phyloP scores from a whole-genome alignment of 30 jellyfish, hydroid and myxozoan genomes.

The Turritopsis rubra region DNA sequence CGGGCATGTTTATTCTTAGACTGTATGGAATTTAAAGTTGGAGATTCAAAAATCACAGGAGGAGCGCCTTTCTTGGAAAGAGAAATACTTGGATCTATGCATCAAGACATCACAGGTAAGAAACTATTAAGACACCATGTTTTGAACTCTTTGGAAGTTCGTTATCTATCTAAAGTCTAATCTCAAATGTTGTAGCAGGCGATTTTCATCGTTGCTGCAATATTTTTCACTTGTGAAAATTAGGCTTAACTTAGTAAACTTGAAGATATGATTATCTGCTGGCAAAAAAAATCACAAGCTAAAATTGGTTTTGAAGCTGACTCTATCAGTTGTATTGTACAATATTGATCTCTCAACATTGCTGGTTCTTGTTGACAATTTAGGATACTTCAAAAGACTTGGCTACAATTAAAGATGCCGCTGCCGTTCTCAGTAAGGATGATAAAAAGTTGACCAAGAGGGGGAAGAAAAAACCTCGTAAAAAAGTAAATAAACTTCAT shows the following conservation, averaged over 20 bases:
- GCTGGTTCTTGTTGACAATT: background rate
- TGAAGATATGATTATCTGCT: too few species aligned
- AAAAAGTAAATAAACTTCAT: slow-evolving; percentile 1
- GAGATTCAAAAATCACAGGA: slow-evolving; percentile 38
- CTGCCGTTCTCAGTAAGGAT: background rate
- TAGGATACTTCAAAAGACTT: background rate
- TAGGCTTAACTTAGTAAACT: too few species aligned
- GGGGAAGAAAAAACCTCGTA: background rate
- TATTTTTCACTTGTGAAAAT: too few species aligned
- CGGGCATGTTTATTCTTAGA: background rate
- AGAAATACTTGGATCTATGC: slow-evolving; percentile 36
- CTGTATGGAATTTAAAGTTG: slow-evolving; percentile 35
- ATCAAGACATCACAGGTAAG: slow-evolving; percentile 26
- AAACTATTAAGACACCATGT: background rate
- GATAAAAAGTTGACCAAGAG: slow-evolving; percentile 17
- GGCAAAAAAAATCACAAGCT: background rate
- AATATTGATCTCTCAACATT: background rate
- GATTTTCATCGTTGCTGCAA: too few species aligned
- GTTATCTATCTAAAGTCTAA: too few species aligned
- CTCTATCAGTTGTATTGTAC: background rate
- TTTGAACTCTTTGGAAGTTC: too few species aligned
- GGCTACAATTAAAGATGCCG: background rate
- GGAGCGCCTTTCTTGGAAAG: slow-evolving; percentile 42
- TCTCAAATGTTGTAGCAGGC: too few species aligned
- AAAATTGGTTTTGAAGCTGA: too few species aligned